Evolutionary conservation across 2,888 invertebrate genomes (phyloP), one percentile per base, ranked within the genome.

Genomic region (Galeopsomyia nigrocyanea): DNA sequence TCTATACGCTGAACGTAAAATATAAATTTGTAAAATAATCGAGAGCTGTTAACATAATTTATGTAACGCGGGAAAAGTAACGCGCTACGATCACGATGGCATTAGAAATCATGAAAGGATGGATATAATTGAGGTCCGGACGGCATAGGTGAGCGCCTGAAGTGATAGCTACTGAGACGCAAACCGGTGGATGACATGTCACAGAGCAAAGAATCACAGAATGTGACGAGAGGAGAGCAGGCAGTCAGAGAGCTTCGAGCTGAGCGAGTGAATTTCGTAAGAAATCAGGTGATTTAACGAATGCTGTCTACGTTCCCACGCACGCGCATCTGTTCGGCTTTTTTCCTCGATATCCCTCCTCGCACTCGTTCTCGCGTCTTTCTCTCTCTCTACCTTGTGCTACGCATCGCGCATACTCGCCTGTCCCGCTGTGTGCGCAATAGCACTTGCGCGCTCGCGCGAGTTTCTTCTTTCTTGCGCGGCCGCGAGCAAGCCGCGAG

Each of bases 281-380:
- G 80, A 84, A 83, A 78, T 79, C 79, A 77, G 78, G 79, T 81
- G 83, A 82, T 82, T 84, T 82, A 84, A 83, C 83, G 81, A 82
- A 83, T 82, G 82, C 79, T 64, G 50, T 49, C 49, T 64, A 78
- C 82, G 81, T 84, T 84, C 84, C 84, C 84, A 84, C 84, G 84
- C 82, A 81, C 79, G 76, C 75, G 78, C 78, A 75, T 78, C 79
- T 76, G 77, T 78, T 69, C 75, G 71, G 68, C 65, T 74, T 75
- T 75, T 77, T 74, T 73, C 68, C 51, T 62, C 64, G 61, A 58
- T 71, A 64, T 72, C 74, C 56, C 71, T 70, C 67, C 71, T 31
- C 55, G 22, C 55, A 31, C 55, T 62, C n/a, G 47, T 50, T 17
- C 66, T 10, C 64, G 67, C 51, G 47, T 61, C 71, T 57, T 62